Evolutionary conservation across 2,113 vertebrate species (phyloP).

Genomic region (Sula dactylatra): DNA sequence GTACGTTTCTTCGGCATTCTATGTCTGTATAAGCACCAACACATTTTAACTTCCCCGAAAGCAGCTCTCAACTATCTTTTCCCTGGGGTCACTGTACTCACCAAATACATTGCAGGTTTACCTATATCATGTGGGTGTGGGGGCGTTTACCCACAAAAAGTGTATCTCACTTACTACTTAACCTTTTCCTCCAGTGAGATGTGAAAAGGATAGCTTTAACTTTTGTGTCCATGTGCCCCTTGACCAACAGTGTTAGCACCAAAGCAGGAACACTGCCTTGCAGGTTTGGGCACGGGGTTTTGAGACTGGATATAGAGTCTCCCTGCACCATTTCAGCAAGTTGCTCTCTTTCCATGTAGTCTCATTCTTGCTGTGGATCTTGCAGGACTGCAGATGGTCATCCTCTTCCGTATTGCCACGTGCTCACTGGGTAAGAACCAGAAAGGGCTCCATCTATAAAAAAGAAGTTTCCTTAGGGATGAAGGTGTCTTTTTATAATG

Average conservation of each 20-base stretch:
- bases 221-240: background rate
- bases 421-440: background rate
- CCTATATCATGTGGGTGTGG: background rate
- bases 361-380: background rate
- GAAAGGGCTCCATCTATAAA: background rate
- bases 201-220: background rate
- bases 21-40: background rate
- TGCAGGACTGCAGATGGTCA: background rate
- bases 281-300: background rate
- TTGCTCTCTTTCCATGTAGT: background rate
- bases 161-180: background rate
- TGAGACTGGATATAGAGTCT: background rate
- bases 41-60: background rate
- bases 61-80: background rate
- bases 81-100: background rate
- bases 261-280: background rate
- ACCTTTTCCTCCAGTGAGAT: background rate
- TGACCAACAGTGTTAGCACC: background rate
- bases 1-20: background rate
- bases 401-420: background rate
- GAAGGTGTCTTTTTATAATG: background rate
- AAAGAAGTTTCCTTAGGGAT: background rate
- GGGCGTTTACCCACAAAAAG: background rate
- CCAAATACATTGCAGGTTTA: background rate
- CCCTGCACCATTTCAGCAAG: background rate